phyloP scores from a whole-genome alignment of 2,797 vertebrate genomes.

The Eidolon dupreanum region DNA sequence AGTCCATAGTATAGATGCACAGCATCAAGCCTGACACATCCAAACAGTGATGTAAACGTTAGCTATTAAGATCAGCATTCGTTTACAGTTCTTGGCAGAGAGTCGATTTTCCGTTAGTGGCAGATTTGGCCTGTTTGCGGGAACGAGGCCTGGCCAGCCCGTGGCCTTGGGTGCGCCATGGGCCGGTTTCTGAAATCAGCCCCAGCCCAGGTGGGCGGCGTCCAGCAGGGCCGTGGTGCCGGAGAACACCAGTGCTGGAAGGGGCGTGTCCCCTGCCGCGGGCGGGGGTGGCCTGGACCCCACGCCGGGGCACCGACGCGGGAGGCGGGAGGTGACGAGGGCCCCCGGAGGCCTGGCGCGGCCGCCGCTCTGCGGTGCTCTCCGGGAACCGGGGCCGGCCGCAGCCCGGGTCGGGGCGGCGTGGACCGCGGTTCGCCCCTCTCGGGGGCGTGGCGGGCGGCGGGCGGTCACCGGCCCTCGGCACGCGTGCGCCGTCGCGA shows the following conservation, averaged over 20 bases:
- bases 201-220: background rate
- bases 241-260: background rate
- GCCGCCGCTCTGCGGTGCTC: no score
- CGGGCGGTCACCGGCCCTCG: background rate
- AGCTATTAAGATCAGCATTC: background rate
- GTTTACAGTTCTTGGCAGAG: background rate
- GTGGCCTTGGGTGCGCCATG: background rate
- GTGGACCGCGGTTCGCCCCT: fast-evolving
- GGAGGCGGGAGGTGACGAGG: background rate
- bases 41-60: background rate
- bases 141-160: background rate
- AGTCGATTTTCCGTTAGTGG: background rate
- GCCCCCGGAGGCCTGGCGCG: background rate
- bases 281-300: no score
- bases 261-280: background rate
- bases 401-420: background rate
- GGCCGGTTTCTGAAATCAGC: background rate
- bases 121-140: background rate
- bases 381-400: fast-evolving
- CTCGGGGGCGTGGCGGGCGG: fast-evolving
- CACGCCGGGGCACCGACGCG: fast-evolving
- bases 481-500: fast-evolving
- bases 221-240: background rate
- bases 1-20: fast-evolving
- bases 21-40: background rate